Conservation (phyloP, 2,888 invertebrate genomes). For the Xylota sylvarum region DNA sequence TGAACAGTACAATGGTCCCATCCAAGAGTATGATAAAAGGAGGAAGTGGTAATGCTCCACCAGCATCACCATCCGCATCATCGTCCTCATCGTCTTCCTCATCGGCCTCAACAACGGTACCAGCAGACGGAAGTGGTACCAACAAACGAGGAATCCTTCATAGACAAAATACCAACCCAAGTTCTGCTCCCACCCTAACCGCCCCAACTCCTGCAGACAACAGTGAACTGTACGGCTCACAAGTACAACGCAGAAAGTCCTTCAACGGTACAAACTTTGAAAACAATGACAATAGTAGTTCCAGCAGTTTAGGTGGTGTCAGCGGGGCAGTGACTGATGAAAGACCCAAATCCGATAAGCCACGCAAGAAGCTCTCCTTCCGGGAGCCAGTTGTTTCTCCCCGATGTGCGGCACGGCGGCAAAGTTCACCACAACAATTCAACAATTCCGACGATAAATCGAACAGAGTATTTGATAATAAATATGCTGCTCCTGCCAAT, state of each 20-base stretch:
- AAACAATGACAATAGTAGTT: constrained; percentile 80
- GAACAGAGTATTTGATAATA: constrained; percentile 79
- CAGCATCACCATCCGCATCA: constrained; percentile 54
- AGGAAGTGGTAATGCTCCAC: constrained; percentile 4
- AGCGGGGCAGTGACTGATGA: constrained; percentile 79
- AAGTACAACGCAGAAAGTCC: constrained; percentile 81
- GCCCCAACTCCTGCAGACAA: constrained; percentile 30
- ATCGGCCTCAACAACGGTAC: constrained; percentile 57
- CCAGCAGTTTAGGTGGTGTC: constrained; percentile 81
- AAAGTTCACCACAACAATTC: constrained; percentile 81
- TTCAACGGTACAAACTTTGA: constrained; percentile 80
- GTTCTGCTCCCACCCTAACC: constrained; percentile 27
- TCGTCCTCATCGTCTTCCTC: constrained; percentile 54
- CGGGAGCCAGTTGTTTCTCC: constrained; percentile 88
- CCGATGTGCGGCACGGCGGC: constrained; percentile 78
- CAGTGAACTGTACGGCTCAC: constrained; percentile 78
- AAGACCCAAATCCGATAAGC: constrained; percentile 85
- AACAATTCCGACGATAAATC: constrained; percentile 79
- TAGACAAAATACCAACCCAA: constrained; percentile 78
- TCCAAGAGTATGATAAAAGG: constrained; percentile 21
- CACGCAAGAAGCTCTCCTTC: constrained; percentile 94
- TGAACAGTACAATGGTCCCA: constrained; percentile 50
- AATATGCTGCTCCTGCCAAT: constrained; percentile 59
- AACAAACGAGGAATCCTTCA: constrained; percentile 81
- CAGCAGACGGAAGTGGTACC: constrained; percentile 75